phyloP scores from a whole-genome alignment of 2,797 vertebrate species.

The Philypnodon macrostomus region DNA sequence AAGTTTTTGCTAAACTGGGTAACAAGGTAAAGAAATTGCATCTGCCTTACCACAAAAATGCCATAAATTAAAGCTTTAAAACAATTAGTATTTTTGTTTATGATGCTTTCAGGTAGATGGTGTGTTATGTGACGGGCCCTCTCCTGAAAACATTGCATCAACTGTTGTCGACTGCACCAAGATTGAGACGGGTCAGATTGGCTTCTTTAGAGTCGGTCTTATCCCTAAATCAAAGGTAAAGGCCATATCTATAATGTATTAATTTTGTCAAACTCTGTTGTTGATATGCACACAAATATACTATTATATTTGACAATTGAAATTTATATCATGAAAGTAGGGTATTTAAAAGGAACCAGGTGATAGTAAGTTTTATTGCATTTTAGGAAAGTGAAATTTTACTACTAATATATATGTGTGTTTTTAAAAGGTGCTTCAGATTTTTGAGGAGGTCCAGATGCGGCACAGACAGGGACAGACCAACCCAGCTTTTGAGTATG shows the following conservation, averaged over 20 bases:
- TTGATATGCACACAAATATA: neutral
- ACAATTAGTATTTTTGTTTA: no score
- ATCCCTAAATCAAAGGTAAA: conserved; percentile 86
- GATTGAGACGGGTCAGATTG: conserved; percentile 81
- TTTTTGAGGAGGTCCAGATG: conserved; percentile 83
- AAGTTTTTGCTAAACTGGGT: conserved; percentile 87
- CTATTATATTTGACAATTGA: no score
- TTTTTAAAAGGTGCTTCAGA: conserved; percentile 80
- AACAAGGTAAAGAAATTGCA: conserved; percentile 74
- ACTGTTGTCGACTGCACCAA: conserved; percentile 92
- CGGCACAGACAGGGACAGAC: conserved; percentile 59
- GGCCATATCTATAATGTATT: no score
- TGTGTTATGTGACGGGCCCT: conserved; percentile 86
- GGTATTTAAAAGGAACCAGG: no score
- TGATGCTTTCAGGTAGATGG: conserved; percentile 86
- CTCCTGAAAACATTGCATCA: conserved; percentile 89
- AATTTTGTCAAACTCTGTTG: neutral
- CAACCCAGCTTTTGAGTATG: conserved; percentile 69
- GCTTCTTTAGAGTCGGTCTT: conserved; percentile 87
- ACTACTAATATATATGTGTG: neutral
- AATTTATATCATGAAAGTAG: no score
- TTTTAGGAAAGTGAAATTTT: no score
- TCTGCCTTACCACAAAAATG: no score
- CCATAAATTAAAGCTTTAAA: no score
- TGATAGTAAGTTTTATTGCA: no score